Percentiles rank a stretch among this genome's conserved stretches.
Evolutionary conservation across 2,113 vertebrate species (phyloP).

Genomic region (Psittacula cyanocephala): DNA sequence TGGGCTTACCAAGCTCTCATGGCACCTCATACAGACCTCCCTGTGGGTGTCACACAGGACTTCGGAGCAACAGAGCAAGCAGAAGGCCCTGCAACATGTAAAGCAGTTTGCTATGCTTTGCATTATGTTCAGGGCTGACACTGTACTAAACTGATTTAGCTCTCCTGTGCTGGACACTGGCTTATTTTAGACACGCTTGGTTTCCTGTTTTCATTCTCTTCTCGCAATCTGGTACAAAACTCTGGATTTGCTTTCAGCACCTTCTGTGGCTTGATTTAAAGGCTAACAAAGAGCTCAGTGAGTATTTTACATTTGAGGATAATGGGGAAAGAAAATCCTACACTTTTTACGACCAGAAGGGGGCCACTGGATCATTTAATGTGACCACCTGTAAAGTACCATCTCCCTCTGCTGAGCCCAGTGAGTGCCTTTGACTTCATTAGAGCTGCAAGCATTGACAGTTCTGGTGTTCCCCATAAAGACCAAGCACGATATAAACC

Average conservation of each 20-base stretch:
- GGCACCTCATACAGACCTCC: not conserved
- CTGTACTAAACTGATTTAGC: not conserved
- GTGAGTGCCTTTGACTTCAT: conserved; percentile 26
- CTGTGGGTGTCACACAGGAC: accelerated
- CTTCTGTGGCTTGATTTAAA: conserved; percentile 42
- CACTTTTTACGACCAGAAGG: conserved; percentile 57
- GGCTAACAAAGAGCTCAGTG: conserved; percentile 7
- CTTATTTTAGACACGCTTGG: conserved; percentile 41
- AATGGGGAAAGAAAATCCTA: conserved; percentile 17
- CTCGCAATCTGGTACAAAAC: not conserved
- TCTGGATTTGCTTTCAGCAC: conserved; percentile 24
- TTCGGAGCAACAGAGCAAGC: not conserved
- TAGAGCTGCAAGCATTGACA: conserved; percentile 38
- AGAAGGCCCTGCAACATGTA: not conserved
- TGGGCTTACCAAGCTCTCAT: not conserved
- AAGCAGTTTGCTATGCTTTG: not conserved
- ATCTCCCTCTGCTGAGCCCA: conserved; percentile 5
- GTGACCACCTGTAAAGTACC: conserved; percentile 38
- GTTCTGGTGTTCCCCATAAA: not conserved
- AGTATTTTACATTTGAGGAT: conserved; percentile 28
- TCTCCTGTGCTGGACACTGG: not conserved
- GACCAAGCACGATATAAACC: conserved; percentile 36
- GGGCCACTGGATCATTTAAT: conserved; percentile 48
- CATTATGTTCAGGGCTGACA: not conserved
- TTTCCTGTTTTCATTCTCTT: conserved; percentile 29